phyloP scores from a whole-genome alignment of 2,888 invertebrate species.

The Pammene fasciana region DNA sequence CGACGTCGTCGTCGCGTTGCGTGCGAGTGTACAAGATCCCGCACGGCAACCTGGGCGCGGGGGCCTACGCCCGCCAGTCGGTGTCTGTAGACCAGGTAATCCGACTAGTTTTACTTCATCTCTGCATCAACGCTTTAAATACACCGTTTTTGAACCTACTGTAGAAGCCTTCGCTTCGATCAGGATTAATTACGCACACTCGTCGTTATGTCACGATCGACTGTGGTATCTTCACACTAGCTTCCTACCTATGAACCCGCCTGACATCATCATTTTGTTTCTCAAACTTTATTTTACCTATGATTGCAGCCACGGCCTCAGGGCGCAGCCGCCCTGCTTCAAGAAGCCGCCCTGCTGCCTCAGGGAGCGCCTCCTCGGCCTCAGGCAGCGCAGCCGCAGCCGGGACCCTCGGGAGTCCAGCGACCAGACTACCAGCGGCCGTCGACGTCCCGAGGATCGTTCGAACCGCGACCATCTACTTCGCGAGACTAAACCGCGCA shows the following conservation, averaged over 20 bases:
- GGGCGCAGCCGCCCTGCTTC: background rate
- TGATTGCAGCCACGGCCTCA: slow-evolving; percentile 4
- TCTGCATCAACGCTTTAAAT: background rate
- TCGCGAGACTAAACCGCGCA: slow-evolving; percentile 50
- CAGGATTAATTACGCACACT: too few relatives aligned
- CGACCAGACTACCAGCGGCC: slow-evolving; percentile 72
- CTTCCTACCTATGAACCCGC: too few relatives aligned
- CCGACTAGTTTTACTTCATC: background rate
- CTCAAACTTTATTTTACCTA: too few relatives aligned
- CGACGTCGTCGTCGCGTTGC: slow-evolving; percentile 59
- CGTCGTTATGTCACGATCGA: too few relatives aligned
- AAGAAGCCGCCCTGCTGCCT: slow-evolving; percentile 66
- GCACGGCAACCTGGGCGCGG: slow-evolving; percentile 77
- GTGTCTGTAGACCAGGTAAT: slow-evolving; percentile 75
- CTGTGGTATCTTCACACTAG: too few relatives aligned
- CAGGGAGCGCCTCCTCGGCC: slow-evolving; percentile 57
- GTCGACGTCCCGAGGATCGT: slow-evolving; percentile 60
- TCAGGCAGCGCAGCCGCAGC: slow-evolving; percentile 60
- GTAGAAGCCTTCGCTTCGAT: too few relatives aligned
- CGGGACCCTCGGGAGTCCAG: slow-evolving; percentile 62
- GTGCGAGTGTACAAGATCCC: slow-evolving; percentile 78
- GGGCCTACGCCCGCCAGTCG: slow-evolving; percentile 76
- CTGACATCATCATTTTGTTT: too few relatives aligned
- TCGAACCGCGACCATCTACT: slow-evolving; percentile 42
- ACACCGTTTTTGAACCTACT: too few relatives aligned